Conservation (phyloP, 2,113 vertebrate genomes). For the Sus scrofa region DNA sequence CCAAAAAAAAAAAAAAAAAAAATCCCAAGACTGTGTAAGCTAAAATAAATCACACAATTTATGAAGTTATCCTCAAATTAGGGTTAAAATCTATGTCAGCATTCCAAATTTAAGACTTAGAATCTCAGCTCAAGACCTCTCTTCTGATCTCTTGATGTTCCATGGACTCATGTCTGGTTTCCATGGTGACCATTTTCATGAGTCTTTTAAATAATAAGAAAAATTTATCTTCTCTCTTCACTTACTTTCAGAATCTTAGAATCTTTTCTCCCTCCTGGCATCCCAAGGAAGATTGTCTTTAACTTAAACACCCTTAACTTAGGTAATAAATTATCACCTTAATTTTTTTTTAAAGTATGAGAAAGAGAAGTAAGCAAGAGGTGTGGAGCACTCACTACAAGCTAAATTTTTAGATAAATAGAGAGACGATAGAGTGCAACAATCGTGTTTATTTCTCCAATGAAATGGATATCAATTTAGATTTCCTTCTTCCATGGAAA, state of each 20-base stretch:
- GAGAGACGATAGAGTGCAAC: background rate
- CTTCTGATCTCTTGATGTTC: constrained; percentile 58
- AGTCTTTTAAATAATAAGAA: constrained; percentile 68
- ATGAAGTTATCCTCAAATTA: constrained; percentile 20
- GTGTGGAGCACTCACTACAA: background rate
- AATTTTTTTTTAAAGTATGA: background rate
- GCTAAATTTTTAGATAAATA: background rate
- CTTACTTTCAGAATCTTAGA: constrained; percentile 42
- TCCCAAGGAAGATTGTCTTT: background rate
- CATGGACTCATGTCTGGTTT: constrained; percentile 66
- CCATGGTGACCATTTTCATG: constrained; percentile 60
- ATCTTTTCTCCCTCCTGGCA: background rate
- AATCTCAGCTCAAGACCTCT: constrained; percentile 44
- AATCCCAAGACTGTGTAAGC: background rate
- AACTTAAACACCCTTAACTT: constrained; percentile 25
- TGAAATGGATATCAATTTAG: background rate
- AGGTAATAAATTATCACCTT: background rate
- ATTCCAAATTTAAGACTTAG: constrained; percentile 60
- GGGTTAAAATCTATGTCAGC: constrained; percentile 40
- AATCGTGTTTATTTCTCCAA: background rate
- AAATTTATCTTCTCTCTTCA: constrained; percentile 56
- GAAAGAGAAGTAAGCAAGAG: background rate
- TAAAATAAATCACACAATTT: constrained; percentile 51
- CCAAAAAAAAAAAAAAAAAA: background rate
- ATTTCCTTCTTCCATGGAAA: background rate